Base-by-base conservation (phyloP, 1,140 invertebrate species). In the Prorops nasuta region DNA sequence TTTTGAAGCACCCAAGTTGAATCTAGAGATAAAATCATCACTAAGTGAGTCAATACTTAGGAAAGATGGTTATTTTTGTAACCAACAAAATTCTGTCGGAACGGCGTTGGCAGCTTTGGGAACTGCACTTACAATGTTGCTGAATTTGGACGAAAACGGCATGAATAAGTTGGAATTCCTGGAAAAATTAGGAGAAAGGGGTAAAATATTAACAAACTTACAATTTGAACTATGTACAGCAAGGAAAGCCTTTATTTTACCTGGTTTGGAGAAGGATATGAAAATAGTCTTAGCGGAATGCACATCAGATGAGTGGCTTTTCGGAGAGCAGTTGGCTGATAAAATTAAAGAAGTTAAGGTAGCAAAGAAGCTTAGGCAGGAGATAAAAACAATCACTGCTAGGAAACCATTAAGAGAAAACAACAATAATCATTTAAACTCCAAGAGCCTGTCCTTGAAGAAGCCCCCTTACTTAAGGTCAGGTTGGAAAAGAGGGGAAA, bases 171-270 rank as follows among this genome's bases (percentile, higher is more conserved):
- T 28, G 24, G 10, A 4, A 4, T 10, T 28, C 10, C 4, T 28
- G 4, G 24, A 28, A 28, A 6, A 28, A 4, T 10, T 28, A 10
- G 10, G 10, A 4, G 24, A 28, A 6, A 6, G 4, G 10, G 24
- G 24, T 6, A 4, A 6, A 4, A 6, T 28, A 28, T 28, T 28
- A 28, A 10, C 24, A 10, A 10, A 28, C 24, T 4, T 28, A 28
- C 24, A 28, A 6, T 28, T 6, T 28, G 10, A 10, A 28, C 24
- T 28, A 6, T 28, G 4, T 14, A 35, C 7, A 7, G 34, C 48
- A 17, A 36, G 48, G 12, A 49, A 49, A 49, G 39, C 48, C 10
- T 43, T 43, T 32, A 49, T 49, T 49, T 35, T 21, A 8, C 48
- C 48, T 7, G 48, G 48, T 19, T 16, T 43, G 39, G 39, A 17